A percentile compares a stretch with the other conserved stretches of the same genome.
Evolutionary conservation across 2,797 vertebrate species (phyloP).

Genomic region (Enteromius thamalakanensis): DNA sequence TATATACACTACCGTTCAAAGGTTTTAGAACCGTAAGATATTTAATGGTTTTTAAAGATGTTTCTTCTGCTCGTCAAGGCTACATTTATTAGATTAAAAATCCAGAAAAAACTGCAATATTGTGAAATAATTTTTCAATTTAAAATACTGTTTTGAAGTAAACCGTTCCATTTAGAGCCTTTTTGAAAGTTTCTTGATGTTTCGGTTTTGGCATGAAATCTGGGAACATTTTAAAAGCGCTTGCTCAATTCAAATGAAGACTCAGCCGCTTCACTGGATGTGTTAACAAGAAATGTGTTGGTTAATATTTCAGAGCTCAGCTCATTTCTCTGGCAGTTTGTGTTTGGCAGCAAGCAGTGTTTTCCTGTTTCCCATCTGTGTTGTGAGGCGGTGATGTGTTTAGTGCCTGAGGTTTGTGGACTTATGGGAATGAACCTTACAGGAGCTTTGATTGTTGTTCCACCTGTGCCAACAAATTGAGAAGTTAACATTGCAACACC

Average conservation of each 20-base stretch:
- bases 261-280: not conserved
- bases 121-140: too few species aligned
- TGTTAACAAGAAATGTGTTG: not conserved
- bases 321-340: constrained; percentile 62
- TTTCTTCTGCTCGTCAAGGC: too few species aligned
- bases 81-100: too few species aligned
- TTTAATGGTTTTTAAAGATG: too few species aligned
- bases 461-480: not conserved
- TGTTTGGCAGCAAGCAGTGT: not conserved
- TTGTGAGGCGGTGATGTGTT: constrained; percentile 27
- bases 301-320: constrained; percentile 10
- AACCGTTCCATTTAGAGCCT: not conserved
- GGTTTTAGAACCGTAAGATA: too few species aligned
- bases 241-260: not conserved
- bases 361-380: constrained; percentile 19
- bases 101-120: too few species aligned
- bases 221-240: not conserved
- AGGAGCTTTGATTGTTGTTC: constrained; percentile 37
- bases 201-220: not conserved
- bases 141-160: not conserved
- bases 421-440: constrained; percentile 22
- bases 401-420: constrained; percentile 19
- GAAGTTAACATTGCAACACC: constrained; percentile 25
- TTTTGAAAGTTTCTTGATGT: not conserved
- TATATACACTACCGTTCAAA: too few species aligned